Conservation (phyloP, 2,797 vertebrate species). For the Naso thynnoides region DNA sequence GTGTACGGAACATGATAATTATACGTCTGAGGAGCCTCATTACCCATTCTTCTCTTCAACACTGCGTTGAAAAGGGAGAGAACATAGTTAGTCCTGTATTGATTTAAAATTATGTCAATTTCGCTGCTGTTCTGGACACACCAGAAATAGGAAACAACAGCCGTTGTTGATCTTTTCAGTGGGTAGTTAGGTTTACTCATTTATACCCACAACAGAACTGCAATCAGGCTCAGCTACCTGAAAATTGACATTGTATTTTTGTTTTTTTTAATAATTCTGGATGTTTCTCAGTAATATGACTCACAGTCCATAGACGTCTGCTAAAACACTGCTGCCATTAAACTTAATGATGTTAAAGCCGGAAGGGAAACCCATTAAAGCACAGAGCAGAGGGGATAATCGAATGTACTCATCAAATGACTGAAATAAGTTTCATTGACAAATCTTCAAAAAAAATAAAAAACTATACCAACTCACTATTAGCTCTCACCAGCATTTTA, state of each 20-base stretch:
- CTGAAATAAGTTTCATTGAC: neutral
- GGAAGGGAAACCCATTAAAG: constrained; percentile 26
- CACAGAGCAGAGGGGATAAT: constrained; percentile 7
- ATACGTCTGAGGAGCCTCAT: constrained; percentile 8
- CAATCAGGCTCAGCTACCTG: neutral
- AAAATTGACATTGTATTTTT: neutral
- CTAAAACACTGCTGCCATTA: constrained; percentile 28
- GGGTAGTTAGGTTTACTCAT: neutral
- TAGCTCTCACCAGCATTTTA: neutral
- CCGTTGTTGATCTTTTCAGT: constrained; percentile 12
- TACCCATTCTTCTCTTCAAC: constrained; percentile 15
- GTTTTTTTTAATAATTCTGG: neutral
- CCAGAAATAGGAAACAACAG: constrained; percentile 11
- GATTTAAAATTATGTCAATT: constrained; percentile 55
- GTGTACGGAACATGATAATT: constrained; percentile 16
- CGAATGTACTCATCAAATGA: neutral
- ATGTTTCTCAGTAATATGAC: constrained; percentile 8
- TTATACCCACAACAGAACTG: neutral
- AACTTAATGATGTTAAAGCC: constrained; percentile 15
- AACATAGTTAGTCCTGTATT: constrained; percentile 50
- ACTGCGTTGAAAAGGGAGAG: constrained; percentile 1
- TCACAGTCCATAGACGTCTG: neutral
- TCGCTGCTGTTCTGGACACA: constrained; percentile 40
- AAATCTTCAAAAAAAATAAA: neutral
- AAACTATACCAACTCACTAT: neutral